Evolutionary conservation across 1,140 invertebrate genomes (phyloP), one percentile per base, ranked within the genome.

Genomic region (Lysiphlebus fabarum): DNA sequence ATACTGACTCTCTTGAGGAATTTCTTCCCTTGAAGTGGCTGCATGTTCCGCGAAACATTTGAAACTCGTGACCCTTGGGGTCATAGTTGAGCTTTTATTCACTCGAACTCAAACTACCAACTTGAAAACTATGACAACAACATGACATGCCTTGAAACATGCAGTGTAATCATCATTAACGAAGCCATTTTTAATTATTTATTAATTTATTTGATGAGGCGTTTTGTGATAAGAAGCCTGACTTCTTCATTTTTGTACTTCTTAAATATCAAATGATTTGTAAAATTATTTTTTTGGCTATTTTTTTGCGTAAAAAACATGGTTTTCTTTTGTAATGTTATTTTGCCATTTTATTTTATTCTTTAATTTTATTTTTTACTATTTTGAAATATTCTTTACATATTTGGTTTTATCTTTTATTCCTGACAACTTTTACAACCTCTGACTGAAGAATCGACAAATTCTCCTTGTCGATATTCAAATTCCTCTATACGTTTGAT

Each of bases 11-110:
- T n/a, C 42, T n/a, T 6, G 47, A 48, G 62, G 62, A 63, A 63
- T 63, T 54, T 60, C 48, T 57, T 54, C 55, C 62, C 62, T 63
- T 63, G 62, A 63, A 63, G 62, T 63, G 62, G 55, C 58, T 63
- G 50, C 50, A 38, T 60, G 58, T 14, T 44, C 48, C 58, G 58
- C 51, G 40, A 63, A 63, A 58, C 55, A 63, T 63, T 63, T 37
- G 58, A 60, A 57, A 63, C 62, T 53, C 51, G 54, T 55, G 50
- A 63, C 58, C 58, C 51, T 34, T 37, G 12, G 54, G 51, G 42
- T 7, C 37, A 38, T n/a, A n/a, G 36, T 51, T 26, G 17, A 26
- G 17, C 17, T 26, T 26, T 12, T 44, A 33, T 56, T 47, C 56
- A 38, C 41, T 40, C 45, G 17, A 56, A 38, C 41, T 40, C 45